Base-by-base conservation (phyloP, 1,140 invertebrate genomes). In the Apis florea region DNA sequence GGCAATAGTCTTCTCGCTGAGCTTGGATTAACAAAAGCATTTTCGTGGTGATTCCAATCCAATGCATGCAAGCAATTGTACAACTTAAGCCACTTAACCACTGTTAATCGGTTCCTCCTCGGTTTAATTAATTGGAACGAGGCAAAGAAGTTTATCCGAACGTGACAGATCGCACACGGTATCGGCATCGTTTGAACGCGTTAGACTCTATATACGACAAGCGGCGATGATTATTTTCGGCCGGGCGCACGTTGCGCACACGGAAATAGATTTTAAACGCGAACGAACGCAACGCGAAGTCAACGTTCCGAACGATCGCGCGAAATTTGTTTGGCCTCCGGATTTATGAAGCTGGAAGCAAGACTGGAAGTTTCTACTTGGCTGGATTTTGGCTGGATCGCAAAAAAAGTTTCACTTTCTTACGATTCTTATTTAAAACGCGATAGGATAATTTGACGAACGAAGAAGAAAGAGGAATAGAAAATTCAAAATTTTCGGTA, bases 311-410 rank as follows among this genome's bases (percentile, higher is more conserved):
- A 47, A 72, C 73, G 70, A 83, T 85, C 74, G 61, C 58, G 56
- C 21, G 26, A 70, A 15, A 70, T 64, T 61, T 74, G 21, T 61
- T 69, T 72, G 56, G 54, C 24, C 49, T 24, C 51, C 13, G 61
- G n/a, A 24, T 76, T 76, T 78, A 40, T n/a, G 63, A 77, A 59
- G 56, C 49, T 64, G 72, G 63, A 84, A 26, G 59, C 4, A 40
- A 40, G 31, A 31, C 31, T n/a, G n/a, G 31, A 31, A 31, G 31
- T 72, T 61, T 95, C 96, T 93, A 96, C 96, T 96, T 96, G 85
- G 95, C 77, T 40, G 31, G 31, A 40, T 40, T 40, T 40, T 40
- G 4, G 31, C 6, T 40, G n/a, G n/a, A n/a, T 31, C 31, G 31
- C 3, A 4, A 31, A 4, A 31, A 2, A 31, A 31, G 31, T 31